These are phyloP conservation scores for Asbolus verrucosus DNA, from an alignment of 1,140 invertebrate species.

Conservation along the genomic window DNA sequence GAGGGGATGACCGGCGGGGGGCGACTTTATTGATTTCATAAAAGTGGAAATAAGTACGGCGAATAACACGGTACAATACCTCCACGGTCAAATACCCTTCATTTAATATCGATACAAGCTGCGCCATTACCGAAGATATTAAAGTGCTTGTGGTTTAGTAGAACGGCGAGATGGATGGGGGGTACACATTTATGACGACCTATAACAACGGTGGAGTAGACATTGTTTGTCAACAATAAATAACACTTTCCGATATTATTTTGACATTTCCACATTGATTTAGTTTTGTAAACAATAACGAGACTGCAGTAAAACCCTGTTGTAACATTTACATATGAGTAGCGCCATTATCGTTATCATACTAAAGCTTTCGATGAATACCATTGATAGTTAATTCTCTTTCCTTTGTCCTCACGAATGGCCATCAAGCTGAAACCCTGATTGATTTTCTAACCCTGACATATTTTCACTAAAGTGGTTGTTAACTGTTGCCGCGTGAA, in stretches of 20 bases:
- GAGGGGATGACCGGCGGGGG: slow-evolving; percentile 5
- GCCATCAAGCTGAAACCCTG: slow-evolving; percentile 7
- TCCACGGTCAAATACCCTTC: not conserved
- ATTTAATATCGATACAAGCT: slow-evolving; percentile 4
- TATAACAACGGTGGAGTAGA: too few species aligned
- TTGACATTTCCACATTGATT: too few species aligned
- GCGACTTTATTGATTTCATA: slow-evolving; percentile 26
- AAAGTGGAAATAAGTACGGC: slow-evolving; percentile 16
- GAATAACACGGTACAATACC: not conserved
- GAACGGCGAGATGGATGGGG: too few species aligned
- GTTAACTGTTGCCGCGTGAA: not conserved
- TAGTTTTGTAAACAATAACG: not conserved
- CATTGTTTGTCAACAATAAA: too few species aligned
- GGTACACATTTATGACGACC: too few species aligned
- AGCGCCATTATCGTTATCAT: slow-evolving; percentile 20
- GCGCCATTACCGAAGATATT: not conserved
- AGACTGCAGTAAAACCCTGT: not conserved
- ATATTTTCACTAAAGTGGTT: not conserved
- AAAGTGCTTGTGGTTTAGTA: too few species aligned
- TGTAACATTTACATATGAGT: slow-evolving; percentile 10
- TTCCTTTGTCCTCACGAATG: slow-evolving; percentile 22
- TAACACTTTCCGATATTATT: too few species aligned
- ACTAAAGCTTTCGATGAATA: not conserved
- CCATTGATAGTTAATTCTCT: not conserved
- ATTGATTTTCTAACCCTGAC: slow-evolving; percentile 16